Base-by-base conservation (phyloP, 2,888 invertebrate genomes). In the Nymphalis urticae region DNA sequence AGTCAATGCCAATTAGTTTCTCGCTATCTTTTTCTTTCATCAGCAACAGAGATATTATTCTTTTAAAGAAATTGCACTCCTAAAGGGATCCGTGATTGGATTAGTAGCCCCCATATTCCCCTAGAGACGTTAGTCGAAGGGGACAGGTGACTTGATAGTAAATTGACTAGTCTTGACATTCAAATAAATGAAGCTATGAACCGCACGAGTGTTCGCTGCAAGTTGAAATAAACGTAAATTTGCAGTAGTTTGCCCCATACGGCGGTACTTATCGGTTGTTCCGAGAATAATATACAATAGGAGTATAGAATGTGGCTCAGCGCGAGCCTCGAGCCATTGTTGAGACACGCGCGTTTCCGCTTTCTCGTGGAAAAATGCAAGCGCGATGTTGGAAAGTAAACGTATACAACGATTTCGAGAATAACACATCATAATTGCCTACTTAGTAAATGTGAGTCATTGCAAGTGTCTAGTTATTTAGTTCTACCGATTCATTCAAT, bases 311-410 rank as follows among this genome's bases (percentile, higher is more conserved):
- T 89, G 85, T 86, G 83, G 84, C 82, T 82, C 82, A 84, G 84
- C 87, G 86, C 88, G 85, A 85, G 85, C 82, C 82, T 79, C 79
- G 78, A 78, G 84, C 84, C 84, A 90, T 89, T 92, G 92, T 92
- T 83, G 82, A 84, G 84, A 88, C 86, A 87, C 86, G 85, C 87
- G 88, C 84, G 88, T 90, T 92, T 92, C 91, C 91, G 92, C 92
- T 92, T 92, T 92, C 91, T 85, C 91, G 90, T 86, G 89, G 86
- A 92, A 91, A 91, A 91, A 91, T 89, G 90, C 87, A 87, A 82
- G 85, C 89, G 82, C 85, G 83, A 85, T 81, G 82, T 86, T 89
- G 89, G 90, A 90, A 90, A 91, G 90, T 85, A 87, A 85, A 85
- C 83, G 80, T 76, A 77, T 76, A 74, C 73, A 73, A 73, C 73